A percentile compares a stretch with the other conserved stretches of the same genome.
Conservation (phyloP, 2,888 invertebrate species). For the Pristionchus exspectatus region DNA sequence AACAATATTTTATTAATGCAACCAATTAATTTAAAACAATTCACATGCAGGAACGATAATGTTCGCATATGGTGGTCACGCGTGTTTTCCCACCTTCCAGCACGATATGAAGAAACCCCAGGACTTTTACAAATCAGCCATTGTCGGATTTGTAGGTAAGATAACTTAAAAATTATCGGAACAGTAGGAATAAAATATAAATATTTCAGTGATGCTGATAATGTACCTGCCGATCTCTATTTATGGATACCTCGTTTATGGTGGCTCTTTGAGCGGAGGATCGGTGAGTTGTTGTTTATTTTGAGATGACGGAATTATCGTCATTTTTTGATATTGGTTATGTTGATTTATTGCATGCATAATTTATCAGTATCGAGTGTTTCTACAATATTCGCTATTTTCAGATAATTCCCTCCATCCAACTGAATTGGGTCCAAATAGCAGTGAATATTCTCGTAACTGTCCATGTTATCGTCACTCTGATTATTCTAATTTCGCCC, state of each 20-base stretch:
- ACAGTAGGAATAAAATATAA: background rate
- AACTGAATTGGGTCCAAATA: constrained; percentile 64
- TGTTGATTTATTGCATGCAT: background rate
- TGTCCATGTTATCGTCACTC: constrained; percentile 54
- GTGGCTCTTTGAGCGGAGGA: constrained; percentile 56
- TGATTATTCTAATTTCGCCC: constrained; percentile 65
- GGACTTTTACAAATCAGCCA: constrained; percentile 20
- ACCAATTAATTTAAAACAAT: background rate
- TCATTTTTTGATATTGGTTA: background rate
- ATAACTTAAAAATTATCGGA: background rate
- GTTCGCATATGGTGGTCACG: constrained; percentile 55
- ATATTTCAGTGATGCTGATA: constrained; percentile 55
- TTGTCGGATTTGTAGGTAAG: constrained; percentile 22
- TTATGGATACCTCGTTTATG: constrained; percentile 64
- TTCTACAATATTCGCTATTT: background rate
- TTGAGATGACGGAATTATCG: background rate
- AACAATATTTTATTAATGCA: background rate
- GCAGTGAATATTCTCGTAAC: constrained; percentile 67
- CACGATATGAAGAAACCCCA: constrained; percentile 53
- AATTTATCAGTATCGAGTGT: background rate
- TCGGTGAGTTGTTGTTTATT: background rate
- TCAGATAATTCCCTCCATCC: constrained; percentile 49
- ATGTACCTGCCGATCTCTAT: constrained; percentile 65
- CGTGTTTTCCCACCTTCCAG: constrained; percentile 52
- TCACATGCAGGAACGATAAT: constrained; percentile 40